phyloP scores from a whole-genome alignment of 2,113 vertebrate genomes.

The Seriola aureovittata region DNA sequence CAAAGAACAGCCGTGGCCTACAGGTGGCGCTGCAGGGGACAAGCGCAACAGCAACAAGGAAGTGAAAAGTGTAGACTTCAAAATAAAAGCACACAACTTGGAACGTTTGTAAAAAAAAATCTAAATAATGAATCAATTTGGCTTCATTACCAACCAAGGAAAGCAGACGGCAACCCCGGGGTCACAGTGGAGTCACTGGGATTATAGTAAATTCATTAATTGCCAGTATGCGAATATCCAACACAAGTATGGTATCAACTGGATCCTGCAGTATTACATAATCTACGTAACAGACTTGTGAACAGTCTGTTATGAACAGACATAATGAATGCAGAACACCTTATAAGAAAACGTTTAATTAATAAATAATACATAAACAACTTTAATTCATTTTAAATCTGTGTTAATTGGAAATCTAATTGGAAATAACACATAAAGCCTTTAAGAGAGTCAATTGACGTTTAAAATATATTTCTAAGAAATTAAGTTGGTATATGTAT shows the following conservation, averaged over 20 bases:
- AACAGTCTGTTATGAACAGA: too few species aligned
- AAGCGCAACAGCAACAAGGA: neutral
- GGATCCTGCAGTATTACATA: neutral
- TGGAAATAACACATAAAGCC: too few species aligned
- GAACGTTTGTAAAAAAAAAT: neutral
- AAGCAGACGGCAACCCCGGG: neutral
- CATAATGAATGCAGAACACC: too few species aligned
- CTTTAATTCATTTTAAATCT: too few species aligned
- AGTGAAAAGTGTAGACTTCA: neutral
- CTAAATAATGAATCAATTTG: neutral
- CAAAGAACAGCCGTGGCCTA: neutral
- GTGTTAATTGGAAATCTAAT: too few species aligned
- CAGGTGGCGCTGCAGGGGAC: slow-evolving; percentile 60
- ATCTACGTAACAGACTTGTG: neutral
- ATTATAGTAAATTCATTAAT: neutral
- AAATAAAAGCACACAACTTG: slow-evolving; percentile 29
- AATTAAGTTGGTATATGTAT: too few species aligned
- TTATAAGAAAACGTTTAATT: too few species aligned
- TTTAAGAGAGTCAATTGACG: too few species aligned
- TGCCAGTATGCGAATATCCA: neutral
- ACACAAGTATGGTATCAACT: neutral
- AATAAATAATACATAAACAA: too few species aligned
- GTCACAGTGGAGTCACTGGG: too few species aligned
- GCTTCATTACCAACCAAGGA: neutral
- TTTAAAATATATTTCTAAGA: too few species aligned